phyloP scores from a whole-genome alignment of 2,797 vertebrate genomes.

The Diplodus sargus region DNA sequence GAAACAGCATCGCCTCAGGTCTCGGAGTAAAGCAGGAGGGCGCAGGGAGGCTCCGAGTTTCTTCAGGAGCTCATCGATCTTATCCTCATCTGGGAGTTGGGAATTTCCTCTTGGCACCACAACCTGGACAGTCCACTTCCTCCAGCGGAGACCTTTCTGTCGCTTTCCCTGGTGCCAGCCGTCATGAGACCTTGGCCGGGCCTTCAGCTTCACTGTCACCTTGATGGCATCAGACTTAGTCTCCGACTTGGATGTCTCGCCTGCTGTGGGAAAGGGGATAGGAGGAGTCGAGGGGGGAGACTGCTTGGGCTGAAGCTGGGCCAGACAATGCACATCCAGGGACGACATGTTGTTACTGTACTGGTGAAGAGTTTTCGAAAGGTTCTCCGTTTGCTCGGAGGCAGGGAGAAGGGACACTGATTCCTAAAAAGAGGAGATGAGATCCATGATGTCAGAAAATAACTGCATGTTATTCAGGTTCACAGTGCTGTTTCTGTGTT shows the following conservation, averaged over 20 bases:
- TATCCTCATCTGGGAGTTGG: conserved; percentile 92
- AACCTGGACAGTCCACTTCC: conserved; percentile 96
- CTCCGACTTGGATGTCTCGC: conserved; percentile 82
- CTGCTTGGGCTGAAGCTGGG: conserved; percentile 90
- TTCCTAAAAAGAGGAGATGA: conserved; percentile 80
- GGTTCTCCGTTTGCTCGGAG: conserved; percentile 84
- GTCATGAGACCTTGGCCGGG: conserved; percentile 86
- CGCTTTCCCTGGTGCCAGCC: conserved; percentile 90
- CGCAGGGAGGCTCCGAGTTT: conserved; percentile 92
- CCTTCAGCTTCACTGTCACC: conserved; percentile 96
- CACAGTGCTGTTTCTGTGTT: not conserved
- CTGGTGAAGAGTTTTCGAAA: conserved; percentile 91
- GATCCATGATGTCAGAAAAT: conserved; percentile 6
- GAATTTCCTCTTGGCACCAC: conserved; percentile 90
- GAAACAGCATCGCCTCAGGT: conserved; percentile 95
- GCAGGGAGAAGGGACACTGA: conserved; percentile 82
- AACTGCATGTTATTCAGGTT: not conserved
- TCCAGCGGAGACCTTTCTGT: conserved; percentile 96
- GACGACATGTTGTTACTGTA: conserved; percentile 98
- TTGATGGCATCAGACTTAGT: conserved; percentile 91
- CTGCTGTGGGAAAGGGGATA: conserved; percentile 84
- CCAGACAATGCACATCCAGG: conserved; percentile 94
- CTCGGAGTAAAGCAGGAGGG: conserved; percentile 88
- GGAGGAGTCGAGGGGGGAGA: conserved; percentile 90
- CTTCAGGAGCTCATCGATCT: conserved; percentile 93